Percentiles rank a stretch among this genome's conserved stretches.
Conservation (phyloP, 2,888 invertebrate species). For the Drosophila nigricruria region DNA sequence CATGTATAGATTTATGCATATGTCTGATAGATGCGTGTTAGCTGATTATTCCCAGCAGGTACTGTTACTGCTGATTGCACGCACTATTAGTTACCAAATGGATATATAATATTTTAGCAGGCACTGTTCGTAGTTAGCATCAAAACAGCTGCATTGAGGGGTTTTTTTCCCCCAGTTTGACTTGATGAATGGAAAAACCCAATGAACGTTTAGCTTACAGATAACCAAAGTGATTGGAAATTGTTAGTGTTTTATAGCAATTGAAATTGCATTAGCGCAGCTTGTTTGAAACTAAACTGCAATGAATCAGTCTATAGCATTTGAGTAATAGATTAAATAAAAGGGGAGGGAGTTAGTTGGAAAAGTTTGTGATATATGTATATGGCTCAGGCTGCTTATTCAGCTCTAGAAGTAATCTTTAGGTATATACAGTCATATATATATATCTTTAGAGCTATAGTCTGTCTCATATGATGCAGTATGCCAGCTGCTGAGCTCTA, state of each 20-base stretch:
- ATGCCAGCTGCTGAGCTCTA: background rate
- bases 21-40: slow-evolving; percentile 26
- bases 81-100: slow-evolving; percentile 59
- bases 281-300: background rate
- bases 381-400: background rate
- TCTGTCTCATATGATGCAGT: background rate
- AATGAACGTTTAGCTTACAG: background rate
- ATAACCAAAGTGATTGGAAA: background rate
- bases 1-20: slow-evolving; percentile 8
- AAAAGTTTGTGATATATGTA: background rate
- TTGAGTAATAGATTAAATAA: background rate
- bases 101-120: slow-evolving; percentile 32
- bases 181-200: slow-evolving; percentile 25
- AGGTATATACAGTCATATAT: background rate
- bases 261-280: background rate
- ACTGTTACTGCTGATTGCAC: slow-evolving; percentile 30
- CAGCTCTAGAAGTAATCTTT: background rate
- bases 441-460: background rate
- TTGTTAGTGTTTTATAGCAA: background rate
- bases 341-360: background rate
- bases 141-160: slow-evolving; percentile 15
- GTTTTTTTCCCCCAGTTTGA: background rate
- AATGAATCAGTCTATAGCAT: background rate
- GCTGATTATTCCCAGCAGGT: slow-evolving; percentile 26
- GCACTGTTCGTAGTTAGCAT: slow-evolving; percentile 21